These are phyloP conservation scores for Potorous gilbertii DNA, from an alignment of 2,797 vertebrate genomes.

Conservation along the genomic window DNA sequence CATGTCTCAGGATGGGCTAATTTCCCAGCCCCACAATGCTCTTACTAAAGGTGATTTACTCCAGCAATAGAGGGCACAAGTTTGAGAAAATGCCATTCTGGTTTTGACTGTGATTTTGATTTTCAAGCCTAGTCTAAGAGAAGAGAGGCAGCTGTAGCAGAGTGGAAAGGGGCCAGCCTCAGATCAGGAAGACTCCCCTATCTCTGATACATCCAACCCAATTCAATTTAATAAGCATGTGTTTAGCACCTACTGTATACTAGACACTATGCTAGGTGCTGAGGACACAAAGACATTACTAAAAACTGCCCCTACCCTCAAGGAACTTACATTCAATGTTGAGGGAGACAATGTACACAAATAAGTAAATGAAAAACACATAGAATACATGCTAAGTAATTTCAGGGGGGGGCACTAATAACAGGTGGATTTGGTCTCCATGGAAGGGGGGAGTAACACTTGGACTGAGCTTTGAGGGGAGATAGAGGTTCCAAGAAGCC, in stretches of 20 bases:
- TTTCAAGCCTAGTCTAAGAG: conserved; percentile 23
- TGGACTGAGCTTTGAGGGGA: neutral
- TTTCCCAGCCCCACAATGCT: conserved; percentile 31
- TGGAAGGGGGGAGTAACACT: too few relatives aligned
- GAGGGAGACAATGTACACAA: neutral
- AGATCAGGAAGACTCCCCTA: neutral
- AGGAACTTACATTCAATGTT: neutral
- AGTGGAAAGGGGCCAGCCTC: neutral
- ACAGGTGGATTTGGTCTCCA: neutral
- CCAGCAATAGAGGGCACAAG: conserved; percentile 18
- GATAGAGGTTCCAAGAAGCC: neutral
- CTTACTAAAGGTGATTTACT: conserved; percentile 46
- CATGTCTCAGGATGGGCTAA: conserved; percentile 22
- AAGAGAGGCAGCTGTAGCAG: neutral
- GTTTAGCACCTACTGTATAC: neutral
- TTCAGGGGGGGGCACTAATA: neutral
- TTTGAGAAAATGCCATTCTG: conserved; percentile 28
- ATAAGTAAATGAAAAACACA: neutral
- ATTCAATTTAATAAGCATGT: neutral
- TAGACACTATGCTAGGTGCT: neutral
- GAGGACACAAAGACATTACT: neutral
- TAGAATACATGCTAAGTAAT: neutral
- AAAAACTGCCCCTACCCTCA: neutral
- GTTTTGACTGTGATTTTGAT: conserved; percentile 47
- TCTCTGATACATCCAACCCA: neutral